Conservation (phyloP, 2,113 vertebrate species). For the Microtus pennsylvanicus region DNA sequence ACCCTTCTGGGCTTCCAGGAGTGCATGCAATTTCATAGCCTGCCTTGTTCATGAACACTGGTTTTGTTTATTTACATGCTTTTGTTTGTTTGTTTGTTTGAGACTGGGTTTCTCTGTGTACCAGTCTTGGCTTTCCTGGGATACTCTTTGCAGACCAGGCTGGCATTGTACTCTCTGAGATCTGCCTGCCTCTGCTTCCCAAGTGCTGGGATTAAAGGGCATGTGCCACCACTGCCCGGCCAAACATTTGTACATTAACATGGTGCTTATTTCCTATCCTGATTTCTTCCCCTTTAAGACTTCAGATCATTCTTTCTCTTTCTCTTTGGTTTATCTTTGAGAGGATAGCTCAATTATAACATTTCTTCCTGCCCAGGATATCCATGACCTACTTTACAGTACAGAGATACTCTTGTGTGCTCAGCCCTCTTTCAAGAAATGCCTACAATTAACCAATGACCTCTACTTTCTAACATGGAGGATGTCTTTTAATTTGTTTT, state of each 20-base stretch:
- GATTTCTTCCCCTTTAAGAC: not conserved
- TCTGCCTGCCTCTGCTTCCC: no score
- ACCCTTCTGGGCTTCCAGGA: not conserved
- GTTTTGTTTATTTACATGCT: not conserved
- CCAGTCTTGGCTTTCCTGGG: no score
- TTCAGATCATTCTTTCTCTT: not conserved
- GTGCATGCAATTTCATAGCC: rapidly evolving
- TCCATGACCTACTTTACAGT: not conserved
- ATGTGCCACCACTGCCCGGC: no score
- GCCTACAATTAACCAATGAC: not conserved
- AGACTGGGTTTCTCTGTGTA: no score
- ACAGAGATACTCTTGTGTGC: not conserved
- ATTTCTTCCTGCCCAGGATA: not conserved
- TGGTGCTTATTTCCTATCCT: not conserved
- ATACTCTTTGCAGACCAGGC: no score
- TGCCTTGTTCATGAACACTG: rapidly evolving
- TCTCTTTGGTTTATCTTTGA: not conserved
- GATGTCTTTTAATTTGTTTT: not conserved
- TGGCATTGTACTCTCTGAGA: no score
- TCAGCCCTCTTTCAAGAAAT: not conserved
- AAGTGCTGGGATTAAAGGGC: no score
- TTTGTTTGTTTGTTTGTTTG: no score
- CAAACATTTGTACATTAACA: no score
- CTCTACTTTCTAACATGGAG: not conserved
- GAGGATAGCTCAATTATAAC: not conserved